Percentiles rank a stretch among this genome's conserved stretches.
These are phyloP conservation scores for Podarcis raffonei DNA, from an alignment of 2,113 vertebrate genomes.

Conservation along the genomic window DNA sequence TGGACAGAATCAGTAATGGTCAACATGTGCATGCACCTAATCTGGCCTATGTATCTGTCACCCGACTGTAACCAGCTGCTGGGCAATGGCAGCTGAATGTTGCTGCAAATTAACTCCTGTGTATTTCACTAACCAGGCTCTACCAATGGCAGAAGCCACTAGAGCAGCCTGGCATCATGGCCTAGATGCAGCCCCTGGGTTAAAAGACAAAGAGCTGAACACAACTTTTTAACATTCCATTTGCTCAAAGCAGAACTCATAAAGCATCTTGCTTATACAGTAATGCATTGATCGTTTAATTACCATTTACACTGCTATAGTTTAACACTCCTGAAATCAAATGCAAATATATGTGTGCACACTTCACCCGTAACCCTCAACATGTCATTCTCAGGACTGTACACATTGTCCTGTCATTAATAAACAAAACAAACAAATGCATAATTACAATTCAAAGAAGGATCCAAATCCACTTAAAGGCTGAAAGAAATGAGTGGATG, in stretches of 20 bases:
- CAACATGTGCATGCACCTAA: too few relatives aligned
- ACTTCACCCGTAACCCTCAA: background rate
- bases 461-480: conserved; percentile 56
- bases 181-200: too few relatives aligned
- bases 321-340: background rate
- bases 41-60: too few relatives aligned
- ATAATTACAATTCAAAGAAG: conserved; percentile 43
- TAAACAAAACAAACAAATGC: conserved; percentile 48
- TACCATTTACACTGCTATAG: background rate
- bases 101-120: too few relatives aligned
- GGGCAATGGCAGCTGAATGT: too few relatives aligned
- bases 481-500: conserved; percentile 30
- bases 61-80: too few relatives aligned
- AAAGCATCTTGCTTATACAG: background rate
- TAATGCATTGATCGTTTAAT: background rate
- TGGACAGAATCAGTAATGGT: too few relatives aligned
- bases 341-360: background rate
- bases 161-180: too few relatives aligned
- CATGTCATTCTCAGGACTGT: background rate
- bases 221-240: background rate
- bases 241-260: background rate
- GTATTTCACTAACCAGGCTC: too few relatives aligned
- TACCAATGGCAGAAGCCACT: too few relatives aligned
- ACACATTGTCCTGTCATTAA: conserved; percentile 24
- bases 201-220: background rate